Evolutionary conservation across 2,797 vertebrate genomes (phyloP).

Genomic region (Tapirus indicus): DNA sequence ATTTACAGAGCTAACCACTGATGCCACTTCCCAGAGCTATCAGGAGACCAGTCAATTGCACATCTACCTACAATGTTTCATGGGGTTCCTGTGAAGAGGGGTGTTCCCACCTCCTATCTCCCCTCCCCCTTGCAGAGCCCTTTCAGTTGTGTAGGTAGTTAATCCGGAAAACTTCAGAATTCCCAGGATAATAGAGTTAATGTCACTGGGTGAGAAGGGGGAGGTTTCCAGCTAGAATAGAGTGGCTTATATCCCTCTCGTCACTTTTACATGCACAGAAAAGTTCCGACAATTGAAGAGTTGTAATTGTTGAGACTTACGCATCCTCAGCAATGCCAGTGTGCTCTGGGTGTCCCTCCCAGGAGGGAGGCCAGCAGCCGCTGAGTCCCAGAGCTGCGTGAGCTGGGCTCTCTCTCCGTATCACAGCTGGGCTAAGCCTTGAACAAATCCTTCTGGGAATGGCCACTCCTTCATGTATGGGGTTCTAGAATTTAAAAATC

Average conservation of each 20-base stretch:
- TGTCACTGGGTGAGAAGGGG: background rate
- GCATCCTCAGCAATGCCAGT: background rate
- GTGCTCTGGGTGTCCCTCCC: background rate
- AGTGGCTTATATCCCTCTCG: fast-evolving
- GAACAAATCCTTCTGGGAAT: background rate
- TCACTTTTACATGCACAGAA: fast-evolving
- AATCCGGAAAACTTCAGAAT: background rate
- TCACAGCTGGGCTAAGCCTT: background rate
- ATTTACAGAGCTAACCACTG: background rate
- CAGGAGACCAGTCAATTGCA: background rate
- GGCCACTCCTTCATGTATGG: background rate
- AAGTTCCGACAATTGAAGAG: background rate
- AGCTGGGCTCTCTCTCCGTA: no score
- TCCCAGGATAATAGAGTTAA: background rate
- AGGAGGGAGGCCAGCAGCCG: background rate
- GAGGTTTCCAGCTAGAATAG: background rate
- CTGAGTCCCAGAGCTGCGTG: background rate
- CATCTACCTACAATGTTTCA: background rate
- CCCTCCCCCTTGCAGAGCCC: no score
- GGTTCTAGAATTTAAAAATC: background rate
- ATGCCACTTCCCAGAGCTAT: no score
- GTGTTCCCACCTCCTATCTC: fast-evolving
- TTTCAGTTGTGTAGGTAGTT: background rate
- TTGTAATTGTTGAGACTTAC: background rate
- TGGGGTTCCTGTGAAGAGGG: fast-evolving